These are phyloP conservation scores for Eumaeus atala DNA, from an alignment of 1,140 invertebrate species.

Conservation along the genomic window DNA sequence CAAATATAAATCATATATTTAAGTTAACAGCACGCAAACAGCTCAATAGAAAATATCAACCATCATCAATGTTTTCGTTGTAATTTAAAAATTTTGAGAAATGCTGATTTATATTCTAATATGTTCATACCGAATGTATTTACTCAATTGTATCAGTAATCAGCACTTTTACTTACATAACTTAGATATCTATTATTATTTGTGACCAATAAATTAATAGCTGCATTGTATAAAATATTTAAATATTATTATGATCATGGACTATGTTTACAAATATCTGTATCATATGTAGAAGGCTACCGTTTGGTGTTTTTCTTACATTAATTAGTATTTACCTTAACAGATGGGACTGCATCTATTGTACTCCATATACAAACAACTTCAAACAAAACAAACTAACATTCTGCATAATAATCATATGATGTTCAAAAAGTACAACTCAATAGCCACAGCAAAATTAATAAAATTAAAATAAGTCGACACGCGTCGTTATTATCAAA, in stretches of 20 bases:
- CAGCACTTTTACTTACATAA: slow-evolving; percentile 8
- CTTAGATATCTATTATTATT: slow-evolving; percentile 9
- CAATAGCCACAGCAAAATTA: slow-evolving; percentile 15
- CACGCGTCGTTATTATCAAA: slow-evolving; percentile 22
- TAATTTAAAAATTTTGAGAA: slow-evolving; percentile 11
- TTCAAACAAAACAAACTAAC: too few relatives aligned
- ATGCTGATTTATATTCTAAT: slow-evolving; percentile 6
- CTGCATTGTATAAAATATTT: slow-evolving; percentile 34
- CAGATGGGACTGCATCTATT: slow-evolving; percentile 19
- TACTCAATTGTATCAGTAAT: slow-evolving; percentile 2
- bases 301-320: slow-evolving; percentile 63
- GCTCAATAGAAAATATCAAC: slow-evolving; percentile 12
- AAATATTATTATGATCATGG: slow-evolving; percentile 31
- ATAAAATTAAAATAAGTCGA: slow-evolving; percentile 23
- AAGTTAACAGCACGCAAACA: not conserved
- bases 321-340: slow-evolving; percentile 38
- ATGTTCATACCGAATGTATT: not conserved
- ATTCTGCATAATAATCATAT: too few relatives aligned
- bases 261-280: not conserved
- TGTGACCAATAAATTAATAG: slow-evolving; percentile 3
- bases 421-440: too few relatives aligned
- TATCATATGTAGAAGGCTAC: slow-evolving; percentile 43
- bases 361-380: not conserved
- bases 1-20: too few relatives aligned
- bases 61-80: slow-evolving; percentile 18